Evolutionary conservation across 53 echinoderm and acorn worm genomes (phyloP).

Genomic region (Pentamera pediparva): DNA sequence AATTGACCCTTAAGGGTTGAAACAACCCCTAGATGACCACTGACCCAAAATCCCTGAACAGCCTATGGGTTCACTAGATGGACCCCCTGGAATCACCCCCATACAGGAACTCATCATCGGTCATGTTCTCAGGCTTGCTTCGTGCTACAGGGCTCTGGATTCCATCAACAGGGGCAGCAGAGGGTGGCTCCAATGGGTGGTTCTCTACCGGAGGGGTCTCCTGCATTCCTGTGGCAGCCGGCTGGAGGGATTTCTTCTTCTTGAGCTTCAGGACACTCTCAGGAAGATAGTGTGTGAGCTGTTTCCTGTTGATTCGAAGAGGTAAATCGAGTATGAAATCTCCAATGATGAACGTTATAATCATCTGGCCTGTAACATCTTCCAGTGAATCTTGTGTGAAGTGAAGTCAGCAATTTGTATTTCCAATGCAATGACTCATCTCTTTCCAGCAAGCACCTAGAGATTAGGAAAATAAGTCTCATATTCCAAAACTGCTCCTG

Average conservation of each 20-base stretch:
- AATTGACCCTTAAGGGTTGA: no score
- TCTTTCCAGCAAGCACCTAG: no score
- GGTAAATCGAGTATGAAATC: not conserved
- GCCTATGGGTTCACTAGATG: no score
- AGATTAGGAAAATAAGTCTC: no score
- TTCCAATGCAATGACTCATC: no score
- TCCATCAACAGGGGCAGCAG: conserved; percentile 41
- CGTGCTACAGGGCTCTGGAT: conserved; percentile 38
- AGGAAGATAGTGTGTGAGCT: conserved; percentile 79
- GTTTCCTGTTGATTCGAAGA: conserved; percentile 60
- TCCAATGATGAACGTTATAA: not conserved
- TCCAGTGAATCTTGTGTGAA: no score
- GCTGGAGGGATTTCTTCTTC: conserved; percentile 66
- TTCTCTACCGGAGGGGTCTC: conserved; percentile 42
- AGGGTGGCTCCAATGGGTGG: conserved; percentile 37
- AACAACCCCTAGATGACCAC: no score
- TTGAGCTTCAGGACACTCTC: conserved; percentile 67
- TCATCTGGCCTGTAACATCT: no score
- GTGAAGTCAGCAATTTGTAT: no score
- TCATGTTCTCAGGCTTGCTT: conserved; percentile 61
- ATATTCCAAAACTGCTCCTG: no score
- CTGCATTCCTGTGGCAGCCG: no score
- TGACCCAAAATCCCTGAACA: no score
- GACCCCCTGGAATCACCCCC: conserved; percentile 37
- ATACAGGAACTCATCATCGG: conserved; percentile 92